A percentile compares a stretch with the other conserved stretches of the same genome.
Conservation (phyloP, 2,797 vertebrate species). For the Amphiprion clarkii region DNA sequence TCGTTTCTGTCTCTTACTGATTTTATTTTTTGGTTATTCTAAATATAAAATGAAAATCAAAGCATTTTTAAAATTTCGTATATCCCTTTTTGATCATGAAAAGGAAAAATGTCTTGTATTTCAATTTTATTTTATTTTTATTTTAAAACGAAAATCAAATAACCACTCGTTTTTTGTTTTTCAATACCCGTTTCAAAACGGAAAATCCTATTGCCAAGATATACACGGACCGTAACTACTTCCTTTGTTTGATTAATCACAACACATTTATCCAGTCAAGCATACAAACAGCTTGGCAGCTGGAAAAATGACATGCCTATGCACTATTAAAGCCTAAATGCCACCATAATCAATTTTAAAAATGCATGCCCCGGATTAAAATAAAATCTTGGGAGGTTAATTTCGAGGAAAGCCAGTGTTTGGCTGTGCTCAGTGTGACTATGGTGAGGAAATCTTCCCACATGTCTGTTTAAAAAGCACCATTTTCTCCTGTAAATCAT, state of each 20-base stretch:
- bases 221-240: not conserved
- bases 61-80: too few relatives aligned
- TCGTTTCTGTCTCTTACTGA: too few relatives aligned
- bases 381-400: not conserved
- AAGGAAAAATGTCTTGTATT: too few relatives aligned
- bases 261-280: conserved; percentile 5
- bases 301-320: not conserved
- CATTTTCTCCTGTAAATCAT: not conserved
- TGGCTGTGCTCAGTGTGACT: not conserved
- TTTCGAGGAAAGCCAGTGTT: not conserved
- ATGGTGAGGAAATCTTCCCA: not conserved
- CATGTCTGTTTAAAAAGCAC: not conserved
- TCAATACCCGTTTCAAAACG: too few relatives aligned
- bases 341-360: not conserved
- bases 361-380: not conserved
- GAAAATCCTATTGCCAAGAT: too few relatives aligned
- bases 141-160: too few relatives aligned
- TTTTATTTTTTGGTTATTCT: too few relatives aligned
- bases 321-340: conserved; percentile 6
- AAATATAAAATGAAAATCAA: too few relatives aligned
- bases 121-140: too few relatives aligned
- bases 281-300: not conserved
- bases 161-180: too few relatives aligned
- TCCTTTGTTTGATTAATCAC: not conserved
- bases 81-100: too few relatives aligned